Conservation (phyloP, 2,888 invertebrate genomes). For the Suillia variegata region DNA sequence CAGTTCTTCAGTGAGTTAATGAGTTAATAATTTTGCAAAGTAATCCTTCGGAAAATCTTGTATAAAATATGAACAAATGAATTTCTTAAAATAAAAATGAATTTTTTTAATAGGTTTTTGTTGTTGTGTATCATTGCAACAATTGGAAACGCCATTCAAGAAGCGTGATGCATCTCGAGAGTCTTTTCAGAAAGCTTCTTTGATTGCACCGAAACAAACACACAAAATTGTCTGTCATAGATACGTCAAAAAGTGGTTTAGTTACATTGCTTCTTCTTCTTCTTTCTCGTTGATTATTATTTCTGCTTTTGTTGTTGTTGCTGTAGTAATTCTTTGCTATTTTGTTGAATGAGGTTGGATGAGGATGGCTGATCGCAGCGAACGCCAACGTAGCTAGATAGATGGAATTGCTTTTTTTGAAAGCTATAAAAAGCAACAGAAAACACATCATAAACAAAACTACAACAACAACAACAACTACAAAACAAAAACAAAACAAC, state of each 20-base stretch:
- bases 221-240: background rate
- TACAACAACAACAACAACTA: background rate
- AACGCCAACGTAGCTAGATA: background rate
- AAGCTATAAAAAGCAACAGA: conserved; percentile 4
- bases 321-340: no score
- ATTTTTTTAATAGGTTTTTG: no score
- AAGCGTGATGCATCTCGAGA: no score
- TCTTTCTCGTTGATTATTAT: no score
- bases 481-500: background rate
- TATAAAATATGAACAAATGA: no score
- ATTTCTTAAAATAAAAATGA: no score
- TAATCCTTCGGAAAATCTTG: no score
- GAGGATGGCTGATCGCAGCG: conserved; percentile 18
- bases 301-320: no score
- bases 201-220: background rate
- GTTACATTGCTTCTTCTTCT: conserved; percentile 7
- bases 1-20: no score
- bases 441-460: background rate
- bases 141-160: no score
- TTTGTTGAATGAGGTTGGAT: background rate
- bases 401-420: background rate
- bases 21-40: no score
- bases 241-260: conserved; percentile 20
- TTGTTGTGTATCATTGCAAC: no score
- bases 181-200: background rate